Evolutionary conservation across 2,797 vertebrate genomes (phyloP).

Genomic region (Emys orbicularis): DNA sequence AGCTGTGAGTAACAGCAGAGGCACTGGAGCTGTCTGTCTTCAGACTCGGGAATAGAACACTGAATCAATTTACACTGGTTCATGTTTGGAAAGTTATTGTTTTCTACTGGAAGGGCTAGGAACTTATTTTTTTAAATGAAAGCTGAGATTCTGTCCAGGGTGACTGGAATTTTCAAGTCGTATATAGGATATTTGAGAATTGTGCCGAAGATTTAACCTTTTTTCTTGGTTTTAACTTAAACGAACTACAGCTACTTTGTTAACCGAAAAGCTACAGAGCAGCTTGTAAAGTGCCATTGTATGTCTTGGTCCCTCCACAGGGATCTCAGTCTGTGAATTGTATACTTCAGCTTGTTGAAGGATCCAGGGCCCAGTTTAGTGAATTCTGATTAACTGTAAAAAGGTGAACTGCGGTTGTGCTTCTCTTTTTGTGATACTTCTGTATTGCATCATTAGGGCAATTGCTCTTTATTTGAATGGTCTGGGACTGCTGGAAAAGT

Average conservation of each 20-base stretch:
- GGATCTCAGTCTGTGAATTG: not conserved
- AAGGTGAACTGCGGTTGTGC: not conserved
- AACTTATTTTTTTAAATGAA: not conserved
- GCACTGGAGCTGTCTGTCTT: fast-evolving
- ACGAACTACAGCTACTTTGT: not conserved
- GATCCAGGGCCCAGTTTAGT: not conserved
- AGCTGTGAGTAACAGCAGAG: not conserved
- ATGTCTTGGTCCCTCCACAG: not conserved
- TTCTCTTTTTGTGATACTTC: not conserved
- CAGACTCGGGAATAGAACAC: not conserved
- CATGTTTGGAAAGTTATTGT: not conserved
- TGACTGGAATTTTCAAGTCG: not conserved
- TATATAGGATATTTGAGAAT: not conserved
- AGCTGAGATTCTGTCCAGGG: not conserved
- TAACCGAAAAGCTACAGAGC: not conserved
- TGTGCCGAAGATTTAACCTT: not conserved
- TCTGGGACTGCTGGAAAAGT: not conserved
- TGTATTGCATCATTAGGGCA: not conserved
- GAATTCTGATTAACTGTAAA: not conserved
- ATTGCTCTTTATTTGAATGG: not conserved
- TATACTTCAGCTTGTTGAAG: not conserved
- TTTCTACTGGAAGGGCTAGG: not conserved
- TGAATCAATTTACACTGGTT: not conserved
- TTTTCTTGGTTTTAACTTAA: not conserved
- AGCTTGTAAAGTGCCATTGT: not conserved